Conservation (phyloP, 2,888 invertebrate species). For the Drosophila cyrtoloma region DNA sequence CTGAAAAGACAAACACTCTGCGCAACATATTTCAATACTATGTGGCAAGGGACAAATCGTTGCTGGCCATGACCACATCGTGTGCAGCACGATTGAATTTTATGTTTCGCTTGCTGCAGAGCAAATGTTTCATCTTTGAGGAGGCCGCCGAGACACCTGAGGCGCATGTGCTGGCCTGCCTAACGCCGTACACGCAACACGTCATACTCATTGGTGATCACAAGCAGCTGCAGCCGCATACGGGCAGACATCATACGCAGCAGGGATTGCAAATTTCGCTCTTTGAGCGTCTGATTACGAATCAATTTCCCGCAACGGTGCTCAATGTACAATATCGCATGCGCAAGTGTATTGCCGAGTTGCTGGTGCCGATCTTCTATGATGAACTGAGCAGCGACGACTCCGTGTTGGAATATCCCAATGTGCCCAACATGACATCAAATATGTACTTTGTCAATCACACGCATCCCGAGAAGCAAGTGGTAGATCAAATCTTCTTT, state of each 20-base stretch:
- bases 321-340: conserved; percentile 91
- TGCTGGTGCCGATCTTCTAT: conserved; percentile 90
- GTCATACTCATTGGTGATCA: conserved; percentile 95
- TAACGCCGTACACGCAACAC: conserved; percentile 91
- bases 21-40: conserved; percentile 87
- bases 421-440: conserved; percentile 87
- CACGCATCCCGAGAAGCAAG: conserved; percentile 86
- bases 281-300: conserved; percentile 92
- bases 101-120: conserved; percentile 87
- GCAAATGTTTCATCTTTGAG: conserved; percentile 92
- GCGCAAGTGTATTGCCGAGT: conserved; percentile 88
- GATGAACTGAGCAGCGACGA: conserved; percentile 87
- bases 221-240: conserved; percentile 91
- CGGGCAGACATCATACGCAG: conserved; percentile 88
- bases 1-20: conserved; percentile 86
- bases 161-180: conserved; percentile 92
- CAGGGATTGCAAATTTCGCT: conserved; percentile 91
- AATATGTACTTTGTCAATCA: conserved; percentile 90
- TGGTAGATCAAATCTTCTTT: conserved; percentile 80
- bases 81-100: conserved; percentile 90
- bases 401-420: conserved; percentile 85
- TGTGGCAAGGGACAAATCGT: conserved; percentile 86
- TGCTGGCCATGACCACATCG: conserved; percentile 92
- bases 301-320: conserved; percentile 87
- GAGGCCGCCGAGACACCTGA: conserved; percentile 96